Base-by-base conservation (phyloP, 2,888 invertebrate genomes). In the Drosophila birchii region DNA sequence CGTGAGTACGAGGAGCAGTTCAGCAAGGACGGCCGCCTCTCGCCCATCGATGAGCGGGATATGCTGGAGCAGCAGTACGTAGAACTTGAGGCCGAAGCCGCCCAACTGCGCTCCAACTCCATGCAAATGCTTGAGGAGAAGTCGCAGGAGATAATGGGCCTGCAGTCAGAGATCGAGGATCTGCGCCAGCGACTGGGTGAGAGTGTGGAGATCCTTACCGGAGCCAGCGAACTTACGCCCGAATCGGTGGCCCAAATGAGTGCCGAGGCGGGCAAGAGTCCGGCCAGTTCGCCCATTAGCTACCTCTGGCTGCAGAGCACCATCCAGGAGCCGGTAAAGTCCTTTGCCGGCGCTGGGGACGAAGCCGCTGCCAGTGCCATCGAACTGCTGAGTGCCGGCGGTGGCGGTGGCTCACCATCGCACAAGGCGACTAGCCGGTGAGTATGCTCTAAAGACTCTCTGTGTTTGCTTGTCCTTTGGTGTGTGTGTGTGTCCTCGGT, bases 1-100 rank as follows among this genome's bases (percentile, higher is more conserved):
- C 94, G 94, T n/a, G 97, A 96, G 85, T 97, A 96, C 89, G 96
- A 96, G 91, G 95, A 96, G 62, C 95, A 96, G 90, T 95, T 95
- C 90, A 94, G 94, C 75, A 93, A 94, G 67, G 93, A 92, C 74
- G 93, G 93, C 8, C 93, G 95, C 23, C 93, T 97, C 69, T 95
- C 96, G 16, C 94, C 96, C n/a, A 96, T 97, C 78, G 95, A 95
- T 88, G 97, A 97, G 93, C 94, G 94, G 63, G 94, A 94, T 61
- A 94, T 94, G 88, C 93, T 96, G 71, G 97, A 96, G 91, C 95
- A 95, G 83, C 94, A 96, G 92, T 95, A 95, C 79, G 94, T 94
- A 0, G 95, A 96, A 83, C 92, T 96, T 16, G 96, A 96, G 91
- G 94, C 95, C 18, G 96, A 96, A 91, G 95, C 94, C 78, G 94